Percentiles rank a stretch among this genome's conserved stretches.
These are phyloP conservation scores for Triplophysa rosa DNA, from an alignment of 2,113 vertebrate genomes.

Conservation along the genomic window DNA sequence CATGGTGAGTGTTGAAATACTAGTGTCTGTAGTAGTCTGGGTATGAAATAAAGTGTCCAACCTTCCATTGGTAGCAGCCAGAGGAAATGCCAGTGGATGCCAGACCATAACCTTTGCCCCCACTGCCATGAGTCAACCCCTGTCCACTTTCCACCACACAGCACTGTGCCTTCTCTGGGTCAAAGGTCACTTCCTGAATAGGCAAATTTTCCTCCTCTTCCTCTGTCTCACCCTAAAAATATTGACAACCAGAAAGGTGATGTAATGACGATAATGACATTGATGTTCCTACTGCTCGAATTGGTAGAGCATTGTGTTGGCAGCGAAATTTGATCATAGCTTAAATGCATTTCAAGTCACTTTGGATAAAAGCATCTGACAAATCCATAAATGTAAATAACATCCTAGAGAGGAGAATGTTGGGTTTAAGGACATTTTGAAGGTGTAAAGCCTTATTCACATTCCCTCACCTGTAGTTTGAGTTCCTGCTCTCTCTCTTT, in stretches of 20 bases:
- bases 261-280: neutral
- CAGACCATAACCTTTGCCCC: constrained; percentile 80
- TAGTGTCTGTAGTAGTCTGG: neutral
- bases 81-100: constrained; percentile 78
- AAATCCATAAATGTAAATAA: neutral
- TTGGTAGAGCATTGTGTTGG: too few relatives aligned
- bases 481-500: constrained; percentile 92
- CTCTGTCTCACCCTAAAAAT: constrained; percentile 63
- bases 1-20: neutral
- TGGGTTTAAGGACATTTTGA: neutral
- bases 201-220: constrained; percentile 77
- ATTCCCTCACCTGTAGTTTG: constrained; percentile 82
- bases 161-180: constrained; percentile 77
- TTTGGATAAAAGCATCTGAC: too few relatives aligned
- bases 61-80: constrained; percentile 82
- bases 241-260: neutral
- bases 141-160: constrained; percentile 78
- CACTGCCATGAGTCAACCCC: constrained; percentile 76
- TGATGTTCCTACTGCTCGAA: too few relatives aligned
- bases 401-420: neutral
- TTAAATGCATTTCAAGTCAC: too few relatives aligned
- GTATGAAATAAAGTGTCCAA: constrained; percentile 32
- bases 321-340: too few relatives aligned
- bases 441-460: too few relatives aligned
- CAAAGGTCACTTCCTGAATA: constrained; percentile 80